Conservation (phyloP, 2,113 vertebrate genomes). For the Motacilla alba region DNA sequence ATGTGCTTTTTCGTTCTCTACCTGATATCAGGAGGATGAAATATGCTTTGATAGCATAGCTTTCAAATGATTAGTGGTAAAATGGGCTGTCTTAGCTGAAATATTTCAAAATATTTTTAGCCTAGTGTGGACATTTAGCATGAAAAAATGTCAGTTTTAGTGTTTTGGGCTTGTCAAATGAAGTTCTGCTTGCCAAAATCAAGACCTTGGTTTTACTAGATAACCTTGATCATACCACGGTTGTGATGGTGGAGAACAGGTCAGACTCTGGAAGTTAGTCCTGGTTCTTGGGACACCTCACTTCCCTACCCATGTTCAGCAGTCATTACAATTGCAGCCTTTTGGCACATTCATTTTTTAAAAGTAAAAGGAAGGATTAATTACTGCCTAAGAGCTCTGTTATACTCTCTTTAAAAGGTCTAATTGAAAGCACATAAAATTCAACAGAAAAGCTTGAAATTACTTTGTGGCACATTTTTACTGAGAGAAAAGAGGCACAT, state of each 20-base stretch:
- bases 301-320: not conserved
- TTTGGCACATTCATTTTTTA: not conserved
- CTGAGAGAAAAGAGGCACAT: not conserved
- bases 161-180: not conserved
- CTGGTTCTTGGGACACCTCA: not conserved
- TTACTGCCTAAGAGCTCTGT: not conserved
- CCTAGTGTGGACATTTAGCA: not conserved
- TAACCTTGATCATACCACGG: not conserved
- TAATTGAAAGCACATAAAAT: not conserved
- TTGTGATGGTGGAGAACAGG: not conserved
- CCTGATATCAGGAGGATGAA: not conserved
- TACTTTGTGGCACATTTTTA: not conserved
- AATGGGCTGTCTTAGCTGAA: not conserved
- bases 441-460: constrained; percentile 2
- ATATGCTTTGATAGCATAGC: not conserved
- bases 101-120: not conserved
- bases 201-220: not conserved
- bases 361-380: not conserved
- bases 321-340: not conserved
- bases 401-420: not conserved
- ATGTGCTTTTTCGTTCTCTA: not conserved
- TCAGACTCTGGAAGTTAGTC: not conserved
- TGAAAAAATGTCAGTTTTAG: not conserved
- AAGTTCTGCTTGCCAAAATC: not conserved
- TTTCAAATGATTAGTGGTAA: not conserved